A percentile compares a stretch with the other conserved stretches of the same genome.
Evolutionary conservation across 2,888 invertebrate genomes (phyloP).

Genomic region (Epirrhoe alternata): DNA sequence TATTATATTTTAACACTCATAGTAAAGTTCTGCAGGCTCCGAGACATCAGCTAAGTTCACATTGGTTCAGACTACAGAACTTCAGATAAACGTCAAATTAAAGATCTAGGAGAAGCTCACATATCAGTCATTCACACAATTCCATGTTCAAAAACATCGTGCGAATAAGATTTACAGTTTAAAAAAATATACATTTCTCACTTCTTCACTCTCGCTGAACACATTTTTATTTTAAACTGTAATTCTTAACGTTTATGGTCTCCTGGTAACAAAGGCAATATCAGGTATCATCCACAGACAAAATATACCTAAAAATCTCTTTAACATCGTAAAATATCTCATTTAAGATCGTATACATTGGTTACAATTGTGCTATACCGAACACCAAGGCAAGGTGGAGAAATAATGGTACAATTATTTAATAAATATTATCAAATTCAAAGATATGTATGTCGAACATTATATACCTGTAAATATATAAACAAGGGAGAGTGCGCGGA

Average conservation of each 20-base stretch:
- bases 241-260: slow-evolving; percentile 65
- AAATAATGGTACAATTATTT: slow-evolving; percentile 70
- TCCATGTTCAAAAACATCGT: slow-evolving; percentile 54
- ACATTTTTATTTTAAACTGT: slow-evolving; percentile 43
- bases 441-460: slow-evolving; percentile 78
- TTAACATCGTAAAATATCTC: slow-evolving; percentile 83
- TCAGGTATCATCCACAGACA: slow-evolving; percentile 74
- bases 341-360: slow-evolving; percentile 83
- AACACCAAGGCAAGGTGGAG: slow-evolving; percentile 83
- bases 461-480: slow-evolving; percentile 71
- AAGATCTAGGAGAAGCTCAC: slow-evolving; percentile 62
- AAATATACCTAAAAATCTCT: slow-evolving; percentile 82
- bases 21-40: slow-evolving; percentile 39
- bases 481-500: slow-evolving; percentile 66
- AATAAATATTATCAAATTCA: slow-evolving; percentile 74
- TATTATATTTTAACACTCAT: slow-evolving; percentile 39
- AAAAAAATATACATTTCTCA: slow-evolving; percentile 43
- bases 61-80: slow-evolving; percentile 53
- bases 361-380: slow-evolving; percentile 84
- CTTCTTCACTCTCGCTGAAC: slow-evolving; percentile 38
- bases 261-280: slow-evolving; percentile 78
- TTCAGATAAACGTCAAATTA: slow-evolving; percentile 52
- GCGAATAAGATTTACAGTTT: slow-evolving; percentile 58
- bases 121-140: slow-evolving; percentile 71
- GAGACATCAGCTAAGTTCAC: slow-evolving; percentile 34